Base-by-base conservation (phyloP, 2,888 invertebrate species). In the Biston betularia region DNA sequence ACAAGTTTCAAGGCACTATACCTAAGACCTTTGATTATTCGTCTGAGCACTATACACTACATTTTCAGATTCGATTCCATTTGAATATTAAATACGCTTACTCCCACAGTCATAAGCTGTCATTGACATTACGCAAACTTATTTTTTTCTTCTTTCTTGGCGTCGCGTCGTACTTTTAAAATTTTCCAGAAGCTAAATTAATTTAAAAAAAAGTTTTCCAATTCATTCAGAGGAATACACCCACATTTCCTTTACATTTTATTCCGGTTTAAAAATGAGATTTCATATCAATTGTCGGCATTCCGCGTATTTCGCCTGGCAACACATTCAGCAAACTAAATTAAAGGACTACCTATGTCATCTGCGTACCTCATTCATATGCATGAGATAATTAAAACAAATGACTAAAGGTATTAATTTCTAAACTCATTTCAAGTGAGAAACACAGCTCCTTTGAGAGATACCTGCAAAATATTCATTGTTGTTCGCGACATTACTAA, bases 331-430 rank as follows among this genome's bases (percentile, higher is more conserved):
- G 65, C 75, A 77, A 80, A 81, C 78, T 79, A 76, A 81, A 79
- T 81, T 77, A 78, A 68, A 68, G 45, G 55, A 73, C 77, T 80
- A 76, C 82, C 78, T 82, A 78, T 82, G 81, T 84, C 85, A 83
- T 81, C 80, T 82, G 81, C 77, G 80, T 75, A 73, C 65, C 75
- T 81, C 81, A 85, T 89, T 76, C 81, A 88, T 89, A 89, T 89
- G 89, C 87, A 88, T 84, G 82, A 85, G 68, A 83, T 86, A 87
- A 88, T 89, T 89, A 87, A 85, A 87, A 87, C 85, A 84, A 89
- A 89, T 83, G 82, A 80, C 80, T 82, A 71, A 74, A 83, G 82
- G 83, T 86, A 88, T 86, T 87, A 87, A 87, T 87, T 85, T 85
- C 79, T 82, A 83, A 84, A 84, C 81, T 87, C 81, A 83, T 85